Evolutionary conservation across 92 coral and sea anemone genomes (phyloP).

Genomic region (Palythoa grandiflora): DNA sequence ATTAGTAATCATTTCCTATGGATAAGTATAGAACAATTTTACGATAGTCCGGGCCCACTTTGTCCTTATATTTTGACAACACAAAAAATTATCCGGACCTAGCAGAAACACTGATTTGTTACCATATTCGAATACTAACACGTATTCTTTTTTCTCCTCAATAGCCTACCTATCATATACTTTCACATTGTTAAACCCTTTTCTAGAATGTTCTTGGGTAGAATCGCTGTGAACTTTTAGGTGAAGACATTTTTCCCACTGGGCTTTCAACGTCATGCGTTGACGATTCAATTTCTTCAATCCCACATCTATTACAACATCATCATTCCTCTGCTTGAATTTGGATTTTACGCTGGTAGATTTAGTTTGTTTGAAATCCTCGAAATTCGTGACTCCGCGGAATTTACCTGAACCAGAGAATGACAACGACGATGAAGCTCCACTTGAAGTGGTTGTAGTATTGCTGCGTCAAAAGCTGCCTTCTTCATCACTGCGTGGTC

Average conservation of each 20-base stretch:
- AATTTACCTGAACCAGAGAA: background rate
- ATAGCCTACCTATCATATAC: slow-evolving; percentile 14
- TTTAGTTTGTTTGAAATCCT: background rate
- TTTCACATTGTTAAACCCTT: slow-evolving; percentile 7
- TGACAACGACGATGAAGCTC: background rate
- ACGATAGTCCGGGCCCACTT: slow-evolving; percentile 56
- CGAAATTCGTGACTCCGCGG: background rate
- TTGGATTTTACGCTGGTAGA: background rate
- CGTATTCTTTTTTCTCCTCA: slow-evolving; percentile 51
- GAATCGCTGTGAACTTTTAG: background rate
- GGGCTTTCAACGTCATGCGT: slow-evolving; percentile 20
- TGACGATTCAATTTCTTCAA: slow-evolving; percentile 10
- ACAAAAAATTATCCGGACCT: slow-evolving; percentile 52
- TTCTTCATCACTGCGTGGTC: background rate
- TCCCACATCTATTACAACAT: background rate
- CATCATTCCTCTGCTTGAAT: background rate
- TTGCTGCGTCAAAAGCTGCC: background rate
- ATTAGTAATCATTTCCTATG: background rate
- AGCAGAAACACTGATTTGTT: slow-evolving; percentile 60
- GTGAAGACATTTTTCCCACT: slow-evolving; percentile 8
- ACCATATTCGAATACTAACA: slow-evolving; percentile 59
- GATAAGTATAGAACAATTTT: slow-evolving; percentile 41
- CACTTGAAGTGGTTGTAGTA: background rate
- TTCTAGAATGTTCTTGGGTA: slow-evolving; percentile 4
- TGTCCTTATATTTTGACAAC: slow-evolving; percentile 56